Conservation (phyloP, 2,888 invertebrate species). For the Papilio gigon region DNA sequence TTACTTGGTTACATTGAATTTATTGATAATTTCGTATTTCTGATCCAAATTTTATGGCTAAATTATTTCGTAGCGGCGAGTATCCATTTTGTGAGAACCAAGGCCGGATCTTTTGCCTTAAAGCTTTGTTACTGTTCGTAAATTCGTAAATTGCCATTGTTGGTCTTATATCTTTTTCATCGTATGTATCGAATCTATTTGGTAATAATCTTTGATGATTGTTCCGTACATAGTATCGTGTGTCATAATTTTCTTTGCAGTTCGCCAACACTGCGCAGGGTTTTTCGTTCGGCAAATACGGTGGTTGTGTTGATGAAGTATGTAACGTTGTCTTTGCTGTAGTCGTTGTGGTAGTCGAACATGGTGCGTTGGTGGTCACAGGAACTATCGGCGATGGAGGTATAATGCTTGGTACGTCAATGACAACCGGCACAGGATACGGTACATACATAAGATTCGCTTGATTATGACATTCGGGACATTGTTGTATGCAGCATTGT, state of each 20-base stretch:
- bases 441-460: conserved; percentile 42
- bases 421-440: conserved; percentile 41
- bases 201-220: conserved; percentile 25
- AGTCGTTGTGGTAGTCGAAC: conserved; percentile 3
- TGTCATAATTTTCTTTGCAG: conserved; percentile 14
- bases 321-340: not conserved
- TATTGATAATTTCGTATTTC: conserved; percentile 36
- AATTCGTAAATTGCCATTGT: conserved; percentile 16
- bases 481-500: conserved; percentile 37
- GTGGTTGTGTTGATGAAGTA: not conserved
- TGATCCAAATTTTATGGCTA: conserved; percentile 32
- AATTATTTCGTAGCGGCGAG: conserved; percentile 40
- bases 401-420: conserved; percentile 13
- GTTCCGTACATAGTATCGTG: not conserved
- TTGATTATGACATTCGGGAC: conserved; percentile 12
- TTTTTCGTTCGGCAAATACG: conserved; percentile 14
- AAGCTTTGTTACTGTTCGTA: not conserved
- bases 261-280: conserved; percentile 22
- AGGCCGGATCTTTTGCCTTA: conserved; percentile 24
- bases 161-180: conserved; percentile 14
- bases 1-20: conserved; percentile 13
- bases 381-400: not conserved
- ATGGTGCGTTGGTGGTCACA: not conserved
- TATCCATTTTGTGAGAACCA: conserved; percentile 40
- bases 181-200: conserved; percentile 14